Evolutionary conservation across 2,113 vertebrate species (phyloP).

Genomic region (Tretioscincus oriximinensis): DNA sequence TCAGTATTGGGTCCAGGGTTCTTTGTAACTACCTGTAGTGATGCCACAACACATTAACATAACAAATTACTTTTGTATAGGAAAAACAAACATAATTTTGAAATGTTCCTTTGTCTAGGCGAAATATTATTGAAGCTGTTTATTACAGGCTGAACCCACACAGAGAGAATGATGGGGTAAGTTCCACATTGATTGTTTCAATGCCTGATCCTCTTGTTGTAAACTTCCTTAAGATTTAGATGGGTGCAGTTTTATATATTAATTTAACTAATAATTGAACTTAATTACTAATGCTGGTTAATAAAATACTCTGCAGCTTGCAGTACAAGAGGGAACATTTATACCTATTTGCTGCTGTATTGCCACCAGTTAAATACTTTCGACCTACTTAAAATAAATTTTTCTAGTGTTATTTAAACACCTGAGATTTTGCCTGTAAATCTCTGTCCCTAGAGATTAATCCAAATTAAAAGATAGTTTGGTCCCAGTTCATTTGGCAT

Average conservation of each 20-base stretch:
- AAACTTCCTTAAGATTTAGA: too few relatives aligned
- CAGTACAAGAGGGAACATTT: background rate
- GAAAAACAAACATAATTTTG: background rate
- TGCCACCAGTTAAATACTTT: background rate
- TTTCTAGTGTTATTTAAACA: background rate
- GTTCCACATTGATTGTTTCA: conserved; percentile 63
- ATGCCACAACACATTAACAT: background rate
- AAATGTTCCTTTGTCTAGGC: conserved; percentile 73
- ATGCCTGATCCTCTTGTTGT: too few relatives aligned
- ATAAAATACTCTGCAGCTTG: background rate
- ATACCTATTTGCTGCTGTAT: background rate
- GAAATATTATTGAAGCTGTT: conserved; percentile 95
- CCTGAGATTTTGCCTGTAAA: background rate
- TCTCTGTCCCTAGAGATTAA: background rate
- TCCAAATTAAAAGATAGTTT: too few relatives aligned
- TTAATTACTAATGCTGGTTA: conserved; percentile 38
- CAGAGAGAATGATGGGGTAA: conserved; percentile 96
- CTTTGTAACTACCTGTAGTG: background rate
- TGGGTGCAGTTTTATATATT: too few relatives aligned
- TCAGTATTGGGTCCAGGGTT: background rate
- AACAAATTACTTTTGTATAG: background rate
- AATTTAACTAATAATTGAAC: too few relatives aligned
- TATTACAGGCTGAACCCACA: conserved; percentile 97
- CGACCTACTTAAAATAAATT: background rate
- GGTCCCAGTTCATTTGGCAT: too few relatives aligned